These are phyloP conservation scores for Anagrus nilaparvatae DNA, from an alignment of 1,140 invertebrate genomes.

Conservation along the genomic window DNA sequence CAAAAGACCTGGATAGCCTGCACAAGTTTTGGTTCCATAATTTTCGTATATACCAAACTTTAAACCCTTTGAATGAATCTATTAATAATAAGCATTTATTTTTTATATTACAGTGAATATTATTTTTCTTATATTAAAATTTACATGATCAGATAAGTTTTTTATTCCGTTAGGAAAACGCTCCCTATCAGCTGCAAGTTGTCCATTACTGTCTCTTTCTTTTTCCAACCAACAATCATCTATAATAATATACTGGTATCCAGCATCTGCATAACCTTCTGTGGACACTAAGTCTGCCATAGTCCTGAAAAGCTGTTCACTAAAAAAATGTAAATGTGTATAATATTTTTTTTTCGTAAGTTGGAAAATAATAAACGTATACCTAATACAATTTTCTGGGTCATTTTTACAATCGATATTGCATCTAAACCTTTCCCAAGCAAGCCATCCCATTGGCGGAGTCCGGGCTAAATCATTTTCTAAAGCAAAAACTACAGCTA, in stretches of 20 bases:
- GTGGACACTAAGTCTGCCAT: constrained; percentile 84
- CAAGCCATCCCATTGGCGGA: constrained; percentile 83
- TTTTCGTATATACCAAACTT: constrained; percentile 98
- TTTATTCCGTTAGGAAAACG: constrained; percentile 90
- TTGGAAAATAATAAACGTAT: constrained; percentile 10
- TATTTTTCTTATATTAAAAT: constrained; percentile 39
- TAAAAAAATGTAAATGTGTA: constrained; percentile 40
- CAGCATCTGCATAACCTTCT: constrained; percentile 79
- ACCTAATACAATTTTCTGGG: constrained; percentile 90
- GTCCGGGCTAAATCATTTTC: constrained; percentile 74
- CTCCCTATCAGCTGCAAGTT: constrained; percentile 74
- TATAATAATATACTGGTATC: constrained; percentile 89
- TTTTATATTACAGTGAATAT: background rate
- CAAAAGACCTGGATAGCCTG: constrained; percentile 87
- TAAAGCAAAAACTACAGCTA: constrained; percentile 35
- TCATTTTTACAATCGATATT: constrained; percentile 88
- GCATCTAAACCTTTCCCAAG: constrained; percentile 88
- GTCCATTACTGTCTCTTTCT: constrained; percentile 60
- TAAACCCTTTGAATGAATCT: constrained; percentile 87
- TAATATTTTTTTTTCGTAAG: background rate
- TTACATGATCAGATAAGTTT: constrained; percentile 82
- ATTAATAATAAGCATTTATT: constrained; percentile 5
- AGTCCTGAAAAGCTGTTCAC: constrained; percentile 81
- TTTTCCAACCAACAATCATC: constrained; percentile 94
- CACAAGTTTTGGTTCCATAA: constrained; percentile 90